These are phyloP conservation scores for Andrena praecox DNA, from an alignment of 2,888 invertebrate genomes.

Conservation along the genomic window DNA sequence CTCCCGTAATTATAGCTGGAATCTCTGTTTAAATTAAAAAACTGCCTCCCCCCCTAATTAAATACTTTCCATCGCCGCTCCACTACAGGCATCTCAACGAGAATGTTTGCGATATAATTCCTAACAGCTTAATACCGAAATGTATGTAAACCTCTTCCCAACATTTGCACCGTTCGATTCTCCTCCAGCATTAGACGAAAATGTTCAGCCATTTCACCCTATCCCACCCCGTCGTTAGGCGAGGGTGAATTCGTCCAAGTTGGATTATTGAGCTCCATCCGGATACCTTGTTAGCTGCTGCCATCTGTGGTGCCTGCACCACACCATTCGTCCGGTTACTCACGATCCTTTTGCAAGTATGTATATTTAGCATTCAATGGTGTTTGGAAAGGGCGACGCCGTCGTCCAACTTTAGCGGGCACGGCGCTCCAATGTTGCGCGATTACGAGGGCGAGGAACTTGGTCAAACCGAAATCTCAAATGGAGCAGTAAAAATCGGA, in stretches of 20 bases:
- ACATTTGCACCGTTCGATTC: background rate
- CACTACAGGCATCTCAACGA: background rate
- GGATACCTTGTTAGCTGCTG: conserved; percentile 74
- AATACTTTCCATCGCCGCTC: background rate
- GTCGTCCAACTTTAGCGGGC: background rate
- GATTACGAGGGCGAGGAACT: background rate
- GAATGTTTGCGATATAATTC: background rate
- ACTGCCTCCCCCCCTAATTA: conserved; percentile 27
- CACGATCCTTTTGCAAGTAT: conserved; percentile 34
- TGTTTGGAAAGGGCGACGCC: background rate
- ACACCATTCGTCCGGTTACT: conserved; percentile 46
- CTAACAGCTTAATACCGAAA: background rate
- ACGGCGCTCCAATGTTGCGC: background rate
- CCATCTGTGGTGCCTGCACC: conserved; percentile 67
- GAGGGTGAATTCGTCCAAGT: conserved; percentile 23
- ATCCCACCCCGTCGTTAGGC: conserved; percentile 21
- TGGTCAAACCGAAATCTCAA: background rate
- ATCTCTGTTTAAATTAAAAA: conserved; percentile 1
- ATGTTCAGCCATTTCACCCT: conserved; percentile 3
- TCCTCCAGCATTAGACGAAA: background rate
- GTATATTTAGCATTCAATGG: conserved; percentile 30
- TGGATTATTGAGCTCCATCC: conserved; percentile 59
- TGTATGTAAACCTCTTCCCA: background rate
- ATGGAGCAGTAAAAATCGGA: background rate
- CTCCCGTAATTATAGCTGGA: conserved; percentile 29